Base-by-base conservation (phyloP, 2,797 vertebrate species). In the Florisuga fusca region DNA sequence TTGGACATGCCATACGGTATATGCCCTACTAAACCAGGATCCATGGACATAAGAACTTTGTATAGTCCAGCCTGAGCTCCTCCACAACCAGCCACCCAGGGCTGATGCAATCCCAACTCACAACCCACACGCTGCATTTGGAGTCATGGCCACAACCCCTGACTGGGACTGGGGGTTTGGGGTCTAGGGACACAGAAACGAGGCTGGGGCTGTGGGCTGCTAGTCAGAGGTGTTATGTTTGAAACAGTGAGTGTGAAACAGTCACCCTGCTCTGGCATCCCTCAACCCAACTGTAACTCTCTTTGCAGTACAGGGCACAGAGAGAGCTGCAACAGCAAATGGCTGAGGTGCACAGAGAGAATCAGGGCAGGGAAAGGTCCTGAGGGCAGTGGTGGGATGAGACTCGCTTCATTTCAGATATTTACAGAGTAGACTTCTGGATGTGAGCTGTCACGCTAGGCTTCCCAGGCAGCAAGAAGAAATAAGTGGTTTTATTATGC, bases 401-500 rank as follows among this genome's bases (percentile, higher is more conserved):
- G 45, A 17, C 0, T 80, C 36, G 3, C 36, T 45, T 68, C 31
- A 7, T 50, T 64, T 67, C 31, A 46, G 45, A 3, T 54, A 38
- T 81, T 80, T 71, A 18, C 69, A 29, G 36, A 55, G 29, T 8
- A 64, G 64, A 31, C 4, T 64, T 54, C 27, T 45, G 26, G 55
- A 59, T 21, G 12, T 0, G 1, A 69, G 33, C 59, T 73, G 57
- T 18, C 64, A n/a, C 4, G 0, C 57, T 58, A 69, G 62, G 29
- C 76, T 92, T 85, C 12, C 86, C 69, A 74, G 77, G 25, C 74
- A 88, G 76, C 25, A 23, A 66, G 69, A 69, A 94, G 66, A 84
- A 84, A 48, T 91, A 59, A 72, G 55, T 55, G 62, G 2, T 46
- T 90, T 90, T 81, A 63, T 94, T 63, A 86, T 76, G 77, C 85